phyloP scores from a whole-genome alignment of 2,888 invertebrate species.

The Sussaba pulchella region DNA sequence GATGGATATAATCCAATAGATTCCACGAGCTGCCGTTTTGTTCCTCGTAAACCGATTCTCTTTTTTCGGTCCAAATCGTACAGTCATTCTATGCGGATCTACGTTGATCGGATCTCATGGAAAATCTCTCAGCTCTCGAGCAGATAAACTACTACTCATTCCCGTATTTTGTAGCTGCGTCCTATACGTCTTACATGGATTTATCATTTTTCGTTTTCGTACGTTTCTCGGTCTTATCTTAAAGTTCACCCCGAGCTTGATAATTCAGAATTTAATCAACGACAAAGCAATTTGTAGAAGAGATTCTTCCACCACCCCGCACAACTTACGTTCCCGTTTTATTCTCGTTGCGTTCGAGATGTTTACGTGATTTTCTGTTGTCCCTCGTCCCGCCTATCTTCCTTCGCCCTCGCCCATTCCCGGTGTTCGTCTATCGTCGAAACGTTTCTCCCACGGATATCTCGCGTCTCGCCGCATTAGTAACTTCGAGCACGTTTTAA shows the following conservation, averaged over 20 bases:
- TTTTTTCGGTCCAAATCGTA: background rate
- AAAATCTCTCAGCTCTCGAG: slow-evolving; percentile 1
- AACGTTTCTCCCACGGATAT: slow-evolving; percentile 10
- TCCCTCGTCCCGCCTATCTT: slow-evolving; percentile 14
- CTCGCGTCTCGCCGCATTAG: slow-evolving; percentile 60
- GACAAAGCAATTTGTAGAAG: slow-evolving; percentile 71
- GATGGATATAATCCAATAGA: slow-evolving; percentile 48
- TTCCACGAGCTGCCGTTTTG: slow-evolving; percentile 11
- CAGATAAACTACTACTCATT: background rate
- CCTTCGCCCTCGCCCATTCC: background rate
- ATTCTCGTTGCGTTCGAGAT: slow-evolving; percentile 26
- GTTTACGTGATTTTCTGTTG: slow-evolving; percentile 49
- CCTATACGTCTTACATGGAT: slow-evolving; percentile 7
- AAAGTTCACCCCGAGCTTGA: slow-evolving; percentile 59
- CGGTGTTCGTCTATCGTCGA: slow-evolving; percentile 2
- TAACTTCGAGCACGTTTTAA: slow-evolving; percentile 68
- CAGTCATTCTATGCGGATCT: background rate
- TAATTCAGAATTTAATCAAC: slow-evolving; percentile 75
- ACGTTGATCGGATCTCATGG: background rate
- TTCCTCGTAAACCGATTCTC: slow-evolving; percentile 16
- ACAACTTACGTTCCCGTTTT: slow-evolving; percentile 20
- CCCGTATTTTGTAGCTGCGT: background rate
- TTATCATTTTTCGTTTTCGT: slow-evolving; percentile 1
- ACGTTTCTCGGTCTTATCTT: slow-evolving; percentile 10
- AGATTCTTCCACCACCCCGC: slow-evolving; percentile 54